Evolutionary conservation across 2,113 vertebrate genomes (phyloP).

Genomic region (Fregata magnificens): DNA sequence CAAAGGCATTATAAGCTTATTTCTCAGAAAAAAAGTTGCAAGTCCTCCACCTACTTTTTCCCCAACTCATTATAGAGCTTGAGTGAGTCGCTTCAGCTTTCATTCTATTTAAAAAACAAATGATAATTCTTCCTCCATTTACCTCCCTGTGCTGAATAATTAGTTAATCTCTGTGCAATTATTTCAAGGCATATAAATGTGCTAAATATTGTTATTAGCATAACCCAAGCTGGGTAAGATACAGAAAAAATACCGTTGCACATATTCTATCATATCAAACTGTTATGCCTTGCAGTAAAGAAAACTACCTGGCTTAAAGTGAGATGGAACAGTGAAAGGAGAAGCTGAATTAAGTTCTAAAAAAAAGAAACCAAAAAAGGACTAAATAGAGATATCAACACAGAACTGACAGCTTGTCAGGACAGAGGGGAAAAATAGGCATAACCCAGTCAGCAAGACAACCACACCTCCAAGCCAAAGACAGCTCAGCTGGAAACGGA

Average conservation of each 20-base stretch:
- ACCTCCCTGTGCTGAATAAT: not conserved
- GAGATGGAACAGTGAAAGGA: not conserved
- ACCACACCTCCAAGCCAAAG: not conserved
- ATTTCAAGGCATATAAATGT: not conserved
- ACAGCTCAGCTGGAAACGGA: not conserved
- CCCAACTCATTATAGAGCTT: not conserved
- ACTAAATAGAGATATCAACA: not conserved
- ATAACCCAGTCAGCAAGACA: not conserved
- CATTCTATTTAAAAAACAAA: not conserved
- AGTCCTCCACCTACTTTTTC: not conserved
- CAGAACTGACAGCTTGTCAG: not conserved
- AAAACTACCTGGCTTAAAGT: not conserved
- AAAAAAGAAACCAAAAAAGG: not conserved
- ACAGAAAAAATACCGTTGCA: not conserved
- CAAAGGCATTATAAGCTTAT: not conserved
- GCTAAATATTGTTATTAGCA: not conserved
- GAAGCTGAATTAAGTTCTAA: not conserved
- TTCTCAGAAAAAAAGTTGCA: not conserved
- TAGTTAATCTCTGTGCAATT: constrained; percentile 2
- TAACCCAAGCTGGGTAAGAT: not conserved
- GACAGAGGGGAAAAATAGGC: not conserved
- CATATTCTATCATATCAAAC: not conserved
- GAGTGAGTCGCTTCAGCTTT: not conserved
- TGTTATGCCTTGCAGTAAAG: not conserved
- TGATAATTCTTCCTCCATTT: not conserved